A percentile compares a stretch with the other conserved stretches of the same genome.
phyloP scores from a whole-genome alignment of 2,888 invertebrate species.

The Pristionchus arcanus region DNA sequence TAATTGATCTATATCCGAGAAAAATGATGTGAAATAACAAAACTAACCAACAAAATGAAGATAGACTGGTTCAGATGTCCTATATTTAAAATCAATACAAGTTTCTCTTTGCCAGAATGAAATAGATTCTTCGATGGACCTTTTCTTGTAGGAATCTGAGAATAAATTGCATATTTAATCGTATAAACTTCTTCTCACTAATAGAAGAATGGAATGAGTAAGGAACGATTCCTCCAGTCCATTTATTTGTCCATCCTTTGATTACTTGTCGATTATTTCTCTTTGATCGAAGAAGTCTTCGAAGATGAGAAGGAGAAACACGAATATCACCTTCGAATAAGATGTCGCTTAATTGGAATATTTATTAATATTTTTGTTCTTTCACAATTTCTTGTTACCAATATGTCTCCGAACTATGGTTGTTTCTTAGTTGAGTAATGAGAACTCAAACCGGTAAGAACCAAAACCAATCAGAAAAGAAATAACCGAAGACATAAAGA shows the following conservation, averaged over 20 bases:
- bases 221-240: background rate
- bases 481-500: background rate
- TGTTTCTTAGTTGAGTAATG: background rate
- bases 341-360: background rate
- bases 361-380: background rate
- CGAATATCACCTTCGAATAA: slow-evolving; percentile 50
- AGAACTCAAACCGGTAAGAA: background rate
- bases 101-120: slow-evolving; percentile 45
- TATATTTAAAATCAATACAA: background rate
- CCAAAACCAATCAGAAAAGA: background rate
- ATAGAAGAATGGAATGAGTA: slow-evolving; percentile 44
- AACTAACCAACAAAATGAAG: slow-evolving; percentile 56
- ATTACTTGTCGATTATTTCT: slow-evolving; percentile 40
- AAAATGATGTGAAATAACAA: slow-evolving; percentile 52
- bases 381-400: background rate
- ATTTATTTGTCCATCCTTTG: background rate
- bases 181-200: background rate
- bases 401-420: background rate
- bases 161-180: background rate
- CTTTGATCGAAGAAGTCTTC: slow-evolving; percentile 1
- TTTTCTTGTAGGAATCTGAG: slow-evolving; percentile 34
- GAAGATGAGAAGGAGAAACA: background rate
- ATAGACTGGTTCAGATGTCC: background rate
- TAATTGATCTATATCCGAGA: background rate
- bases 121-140: background rate